Percentiles rank a stretch among this genome's conserved stretches.
Conservation (phyloP, 2,113 vertebrate genomes). For the Vombatus ursinus region DNA sequence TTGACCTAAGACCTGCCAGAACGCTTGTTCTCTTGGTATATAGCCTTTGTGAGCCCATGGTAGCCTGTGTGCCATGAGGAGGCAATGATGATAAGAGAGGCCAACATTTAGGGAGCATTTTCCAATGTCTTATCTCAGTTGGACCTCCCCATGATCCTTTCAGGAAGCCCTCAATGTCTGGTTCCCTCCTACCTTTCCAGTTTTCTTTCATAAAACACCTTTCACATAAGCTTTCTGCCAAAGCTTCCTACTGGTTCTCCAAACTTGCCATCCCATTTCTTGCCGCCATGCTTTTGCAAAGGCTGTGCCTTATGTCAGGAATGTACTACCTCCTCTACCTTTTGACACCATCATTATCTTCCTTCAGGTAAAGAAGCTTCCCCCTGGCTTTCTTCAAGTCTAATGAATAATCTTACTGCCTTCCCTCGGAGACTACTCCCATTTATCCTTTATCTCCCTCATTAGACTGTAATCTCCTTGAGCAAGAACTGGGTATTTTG, state of each 20-base stretch:
- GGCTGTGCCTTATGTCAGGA: not conserved
- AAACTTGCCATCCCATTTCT: not conserved
- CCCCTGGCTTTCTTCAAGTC: not conserved
- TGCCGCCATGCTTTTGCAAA: not conserved
- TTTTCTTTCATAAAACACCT: not conserved
- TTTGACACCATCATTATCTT: not conserved
- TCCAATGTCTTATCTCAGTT: not conserved
- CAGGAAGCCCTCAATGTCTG: not conserved
- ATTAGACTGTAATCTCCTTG: not conserved
- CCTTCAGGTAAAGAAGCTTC: not conserved
- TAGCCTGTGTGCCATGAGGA: not conserved
- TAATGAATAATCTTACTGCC: not conserved
- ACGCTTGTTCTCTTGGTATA: not conserved
- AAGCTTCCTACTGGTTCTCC: not conserved
- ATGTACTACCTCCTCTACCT: not conserved
- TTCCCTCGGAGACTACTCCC: not conserved
- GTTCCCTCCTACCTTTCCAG: not conserved
- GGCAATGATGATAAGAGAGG: not conserved
- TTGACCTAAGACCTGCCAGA: not conserved
- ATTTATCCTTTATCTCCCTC: not conserved
- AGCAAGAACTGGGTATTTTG: not conserved
- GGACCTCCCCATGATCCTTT: not conserved
- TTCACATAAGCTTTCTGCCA: not conserved
- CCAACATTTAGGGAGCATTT: not conserved
- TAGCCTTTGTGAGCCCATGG: not conserved